Evolutionary conservation across 2,797 vertebrate genomes (phyloP).

Genomic region (Amblyopsis hoosieri): DNA sequence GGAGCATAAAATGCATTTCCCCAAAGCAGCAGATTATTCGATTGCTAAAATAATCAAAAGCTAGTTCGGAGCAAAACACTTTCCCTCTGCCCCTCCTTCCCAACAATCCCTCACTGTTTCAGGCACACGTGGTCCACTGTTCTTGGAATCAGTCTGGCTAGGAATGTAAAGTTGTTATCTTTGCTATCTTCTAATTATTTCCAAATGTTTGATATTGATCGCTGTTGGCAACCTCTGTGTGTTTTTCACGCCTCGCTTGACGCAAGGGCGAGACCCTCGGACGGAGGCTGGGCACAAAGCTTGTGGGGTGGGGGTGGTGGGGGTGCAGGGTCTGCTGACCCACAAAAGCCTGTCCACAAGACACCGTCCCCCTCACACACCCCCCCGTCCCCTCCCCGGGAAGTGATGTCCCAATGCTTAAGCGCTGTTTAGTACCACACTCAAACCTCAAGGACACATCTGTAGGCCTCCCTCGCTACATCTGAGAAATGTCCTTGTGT

Average conservation of each 20-base stretch:
- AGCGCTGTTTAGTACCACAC: slow-evolving; percentile 28
- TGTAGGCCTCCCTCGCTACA: slow-evolving; percentile 1
- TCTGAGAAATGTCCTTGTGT: slow-evolving; percentile 4
- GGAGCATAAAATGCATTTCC: too few species aligned
- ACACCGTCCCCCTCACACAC: neutral
- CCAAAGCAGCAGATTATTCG: too few species aligned
- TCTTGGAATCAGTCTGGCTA: slow-evolving; percentile 3
- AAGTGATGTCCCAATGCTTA: slow-evolving; percentile 35
- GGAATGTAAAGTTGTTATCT: slow-evolving; percentile 56
- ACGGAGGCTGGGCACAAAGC: slow-evolving; percentile 37
- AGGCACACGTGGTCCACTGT: slow-evolving; percentile 13
- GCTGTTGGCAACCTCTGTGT: slow-evolving; percentile 48
- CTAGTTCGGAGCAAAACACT: slow-evolving; percentile 31
- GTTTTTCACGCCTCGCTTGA: slow-evolving; percentile 53
- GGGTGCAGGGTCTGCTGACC: slow-evolving; percentile 38
- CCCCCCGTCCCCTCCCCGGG: slow-evolving; percentile 13
- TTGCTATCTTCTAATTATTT: slow-evolving; percentile 62
- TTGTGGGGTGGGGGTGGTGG: slow-evolving; percentile 31
- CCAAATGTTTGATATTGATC: slow-evolving; percentile 74
- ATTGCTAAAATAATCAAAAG: too few species aligned
- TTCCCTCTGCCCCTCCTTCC: slow-evolving; percentile 8
- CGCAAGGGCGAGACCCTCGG: slow-evolving; percentile 41
- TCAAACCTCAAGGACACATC: slow-evolving; percentile 10
- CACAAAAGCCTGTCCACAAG: slow-evolving; percentile 10
- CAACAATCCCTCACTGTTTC: slow-evolving; percentile 32